Base-by-base conservation (phyloP, 1,140 invertebrate genomes). In the Manduca sexta region DNA sequence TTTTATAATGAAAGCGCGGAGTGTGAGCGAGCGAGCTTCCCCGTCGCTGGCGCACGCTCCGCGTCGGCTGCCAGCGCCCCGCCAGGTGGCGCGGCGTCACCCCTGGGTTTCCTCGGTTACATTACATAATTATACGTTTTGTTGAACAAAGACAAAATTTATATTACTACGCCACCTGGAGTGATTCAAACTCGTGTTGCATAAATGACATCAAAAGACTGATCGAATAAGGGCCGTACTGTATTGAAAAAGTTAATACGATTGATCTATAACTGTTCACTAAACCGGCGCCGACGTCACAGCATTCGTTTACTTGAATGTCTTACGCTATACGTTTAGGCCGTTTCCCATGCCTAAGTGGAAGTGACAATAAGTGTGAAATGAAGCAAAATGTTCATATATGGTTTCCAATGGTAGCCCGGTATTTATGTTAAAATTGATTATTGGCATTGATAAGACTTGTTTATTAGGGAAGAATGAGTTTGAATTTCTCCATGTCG, bases 1-100 rank as follows among this genome's bases (percentile, higher is more conserved):
- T 75, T 78, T 79, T 73, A 63, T 74, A 75, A 67, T 55, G 43
- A 57, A 39, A 38, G 51, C 42, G 66, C 56, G 63, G 54, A 42
- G 69, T 48, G 63, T 58, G 71, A 45, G 54, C 58, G 55, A 45
- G 69, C 66, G 75, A 53, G 44, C 12, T 78, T 75, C 73, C 73
- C 75, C 76, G 52, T 69, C 73, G 65, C 67, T 56, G 17, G 68
- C 66, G 49, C 70, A 60, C 59, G 51, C 59, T 38, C 64, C 66
- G 62, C 66, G 57, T 50, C 29, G 44, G 49, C 45, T 51, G 33
- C 21, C 38, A 44, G 21, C 18, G 42, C 31, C 44, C 2, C 21
- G 21, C 21, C 21, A 3, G 21, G 38, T 37, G 41, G 42, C 49
- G 38, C 31, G 45, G 11, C 51, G 18, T 26, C 26, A 12, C 26